Conservation (phyloP, 2,888 invertebrate genomes). For the Melanophora roralis region DNA sequence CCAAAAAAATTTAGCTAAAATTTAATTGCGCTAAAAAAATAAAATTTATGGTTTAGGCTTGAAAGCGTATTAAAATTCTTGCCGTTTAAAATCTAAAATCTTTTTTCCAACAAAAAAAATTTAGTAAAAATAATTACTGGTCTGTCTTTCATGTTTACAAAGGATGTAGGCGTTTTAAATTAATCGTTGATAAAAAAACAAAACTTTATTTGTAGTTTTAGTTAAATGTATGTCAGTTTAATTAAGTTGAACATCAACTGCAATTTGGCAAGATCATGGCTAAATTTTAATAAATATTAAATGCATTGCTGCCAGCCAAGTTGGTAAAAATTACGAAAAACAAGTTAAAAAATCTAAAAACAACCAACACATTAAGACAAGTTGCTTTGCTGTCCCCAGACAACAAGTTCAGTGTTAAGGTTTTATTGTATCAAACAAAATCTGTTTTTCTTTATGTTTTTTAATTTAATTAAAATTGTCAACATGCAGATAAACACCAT, state of each 20-base stretch:
- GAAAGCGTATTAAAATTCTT: no score
- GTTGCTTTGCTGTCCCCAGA: constrained; percentile 37
- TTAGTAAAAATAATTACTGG: not conserved
- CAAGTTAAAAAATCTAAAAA: constrained; percentile 39
- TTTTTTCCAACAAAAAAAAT: not conserved
- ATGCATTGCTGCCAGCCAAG: constrained; percentile 26
- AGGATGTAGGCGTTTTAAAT: constrained; percentile 39
- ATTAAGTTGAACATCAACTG: constrained; percentile 63
- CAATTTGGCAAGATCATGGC: constrained; percentile 61
- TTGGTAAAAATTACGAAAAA: constrained; percentile 52
- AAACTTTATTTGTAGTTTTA: constrained; percentile 48
- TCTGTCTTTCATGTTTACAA: constrained; percentile 4
- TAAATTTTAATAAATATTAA: constrained; percentile 43
- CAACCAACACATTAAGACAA: constrained; percentile 20
- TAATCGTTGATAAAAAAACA: constrained; percentile 8
- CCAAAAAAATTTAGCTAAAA: no score
- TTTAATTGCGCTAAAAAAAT: no score
- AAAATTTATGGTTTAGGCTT: no score
- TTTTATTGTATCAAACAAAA: constrained; percentile 37
- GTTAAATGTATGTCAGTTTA: constrained; percentile 61
- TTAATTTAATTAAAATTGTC: constrained; percentile 59
- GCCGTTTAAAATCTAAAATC: not conserved
- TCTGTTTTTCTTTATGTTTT: constrained; percentile 20
- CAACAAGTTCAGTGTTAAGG: constrained; percentile 62
- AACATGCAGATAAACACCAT: constrained; percentile 41